Base-by-base conservation (phyloP, 2,113 vertebrate species). In the Menidia beryllina region DNA sequence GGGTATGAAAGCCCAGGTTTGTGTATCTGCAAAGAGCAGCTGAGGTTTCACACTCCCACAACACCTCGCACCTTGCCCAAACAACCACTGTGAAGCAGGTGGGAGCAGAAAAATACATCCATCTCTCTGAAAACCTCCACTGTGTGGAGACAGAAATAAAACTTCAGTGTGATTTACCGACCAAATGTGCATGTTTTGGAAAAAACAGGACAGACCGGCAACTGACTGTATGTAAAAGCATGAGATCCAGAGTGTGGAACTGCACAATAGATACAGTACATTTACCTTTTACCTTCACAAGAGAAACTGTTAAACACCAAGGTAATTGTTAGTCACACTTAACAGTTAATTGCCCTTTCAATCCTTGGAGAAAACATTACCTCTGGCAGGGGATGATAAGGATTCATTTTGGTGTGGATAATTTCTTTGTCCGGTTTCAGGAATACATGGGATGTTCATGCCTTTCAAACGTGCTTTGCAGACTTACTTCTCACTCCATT, bases 21-120 rank as follows among this genome's bases (percentile, higher is more conserved):
- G 81, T 86, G 86, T 92, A 90, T 91, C 86, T 86, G 87, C 67
- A 87, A 89, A 90, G 86, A 87, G 84, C 91, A 89, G 84, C 86
- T 27, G 50, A 75, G 82, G 73, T 81, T 85, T 51, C 30, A 48
- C 45, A 61, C 69, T 83, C 79, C 86, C 85, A 83, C 66, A 86
- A 77, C 59, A 56, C 72, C 72, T 71, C 61, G 66, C 84, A 81
- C 75, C 77, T 80, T 47, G 12, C 81, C 73, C 75, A 79, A 89
- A 89, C 77, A 76, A 64, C 71, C 45, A 21, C 81, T 84, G 78
- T 76, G 50, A 69, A 58, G 50, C 27, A 30, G 48, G 36, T 63
- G 38, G 52, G 43, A 53, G 60, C 8, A 45, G 36, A 81, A 68
- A 25, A 64, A 34, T 60, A 73, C 49, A 81, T 72, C 83, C 21